These are phyloP conservation scores for Cromileptes altivelis DNA, from an alignment of 2,113 vertebrate species.

Conservation along the genomic window DNA sequence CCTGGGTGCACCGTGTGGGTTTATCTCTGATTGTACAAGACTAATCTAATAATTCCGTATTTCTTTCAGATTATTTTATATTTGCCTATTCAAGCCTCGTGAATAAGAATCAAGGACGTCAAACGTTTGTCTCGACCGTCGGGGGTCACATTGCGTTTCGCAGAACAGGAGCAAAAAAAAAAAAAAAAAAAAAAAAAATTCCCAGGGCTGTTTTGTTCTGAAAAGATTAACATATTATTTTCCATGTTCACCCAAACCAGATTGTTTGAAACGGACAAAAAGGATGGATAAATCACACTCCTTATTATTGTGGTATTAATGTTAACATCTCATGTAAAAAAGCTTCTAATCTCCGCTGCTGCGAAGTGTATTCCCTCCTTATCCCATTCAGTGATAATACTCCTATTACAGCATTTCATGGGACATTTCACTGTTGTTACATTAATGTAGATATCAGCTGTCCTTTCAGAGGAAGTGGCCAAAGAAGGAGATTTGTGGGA, in stretches of 20 bases:
- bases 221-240: conserved; percentile 44
- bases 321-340: conserved; percentile 27
- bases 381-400: conserved; percentile 48
- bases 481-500: conserved; percentile 65
- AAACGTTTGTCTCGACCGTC: background rate
- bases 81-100: background rate
- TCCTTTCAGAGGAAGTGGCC: conserved; percentile 43
- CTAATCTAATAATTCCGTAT: background rate
- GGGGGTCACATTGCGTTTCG: background rate
- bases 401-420: conserved; percentile 53
- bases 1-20: background rate
- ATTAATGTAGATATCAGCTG: conserved; percentile 65
- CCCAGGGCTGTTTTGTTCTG: conserved; percentile 20
- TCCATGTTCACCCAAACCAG: background rate
- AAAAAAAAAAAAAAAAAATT: background rate
- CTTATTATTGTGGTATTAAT: conserved; percentile 46
- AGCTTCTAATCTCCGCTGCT: conserved; percentile 51
- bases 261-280: conserved; percentile 6
- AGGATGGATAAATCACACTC: background rate
- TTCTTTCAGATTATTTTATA: background rate
- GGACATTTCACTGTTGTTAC: conserved; percentile 47
- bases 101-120: background rate
- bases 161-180: background rate
- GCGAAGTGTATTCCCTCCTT: background rate
- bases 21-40: background rate